phyloP scores from a whole-genome alignment of 1,140 invertebrate species.

The Lasioglossum baleicum region DNA sequence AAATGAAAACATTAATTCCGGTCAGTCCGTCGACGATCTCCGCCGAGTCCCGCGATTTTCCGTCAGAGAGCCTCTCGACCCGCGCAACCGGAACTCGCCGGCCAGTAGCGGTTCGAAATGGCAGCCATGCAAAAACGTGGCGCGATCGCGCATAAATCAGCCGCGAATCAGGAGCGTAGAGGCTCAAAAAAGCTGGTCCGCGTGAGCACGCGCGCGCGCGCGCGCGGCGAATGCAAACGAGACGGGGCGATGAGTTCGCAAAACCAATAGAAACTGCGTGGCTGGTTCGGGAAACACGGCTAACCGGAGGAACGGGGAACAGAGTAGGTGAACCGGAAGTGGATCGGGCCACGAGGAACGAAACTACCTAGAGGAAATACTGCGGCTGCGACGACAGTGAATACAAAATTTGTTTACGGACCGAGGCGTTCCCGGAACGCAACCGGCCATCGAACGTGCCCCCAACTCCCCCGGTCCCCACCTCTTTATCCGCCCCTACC shows the following conservation, averaged over 20 bases:
- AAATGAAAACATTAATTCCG: too few species aligned
- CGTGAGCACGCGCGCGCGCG: not conserved
- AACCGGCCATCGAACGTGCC: not conserved
- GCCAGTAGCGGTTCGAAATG: not conserved
- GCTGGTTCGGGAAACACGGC: not conserved
- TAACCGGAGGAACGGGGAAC: not conserved
- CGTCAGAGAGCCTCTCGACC: too few species aligned
- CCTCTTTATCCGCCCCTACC: too few species aligned
- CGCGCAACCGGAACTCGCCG: not conserved
- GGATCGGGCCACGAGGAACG: not conserved
- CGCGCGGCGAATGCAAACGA: slow-evolving; percentile 21
- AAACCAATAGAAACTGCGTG: slow-evolving; percentile 20
- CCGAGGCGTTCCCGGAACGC: not conserved
- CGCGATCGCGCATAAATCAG: slow-evolving; percentile 38
- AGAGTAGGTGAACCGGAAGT: not conserved
- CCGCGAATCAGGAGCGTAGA: slow-evolving; percentile 27
- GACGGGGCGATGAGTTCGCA: not conserved
- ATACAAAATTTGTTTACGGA: slow-evolving; percentile 42
- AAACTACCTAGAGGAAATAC: slow-evolving; percentile 24
- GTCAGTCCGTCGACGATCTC: too few species aligned
- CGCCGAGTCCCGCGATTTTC: too few species aligned
- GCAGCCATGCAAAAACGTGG: not conserved
- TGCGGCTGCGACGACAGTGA: slow-evolving; percentile 19
- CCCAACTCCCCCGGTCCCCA: too few species aligned
- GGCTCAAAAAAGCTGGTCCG: not conserved